Evolutionary conservation across 2,113 vertebrate species (phyloP).

Genomic region (Pelobates fuscus): DNA sequence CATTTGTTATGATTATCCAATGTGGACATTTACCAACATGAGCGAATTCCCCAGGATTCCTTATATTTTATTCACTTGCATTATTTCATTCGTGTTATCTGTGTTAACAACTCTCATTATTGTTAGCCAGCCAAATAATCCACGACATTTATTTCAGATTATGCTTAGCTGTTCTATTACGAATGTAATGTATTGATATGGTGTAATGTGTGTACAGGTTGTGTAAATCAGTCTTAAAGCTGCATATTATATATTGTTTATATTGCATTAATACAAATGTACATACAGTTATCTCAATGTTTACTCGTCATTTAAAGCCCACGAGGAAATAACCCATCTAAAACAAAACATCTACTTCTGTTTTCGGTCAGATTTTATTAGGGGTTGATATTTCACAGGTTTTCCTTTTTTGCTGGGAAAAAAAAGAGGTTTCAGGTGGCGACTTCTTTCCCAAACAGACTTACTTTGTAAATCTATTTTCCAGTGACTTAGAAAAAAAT

Average conservation of each 20-base stretch:
- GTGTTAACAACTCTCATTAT: too few species aligned
- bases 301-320: slow-evolving; percentile 14
- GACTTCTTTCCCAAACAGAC: slow-evolving; percentile 34
- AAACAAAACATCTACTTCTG: slow-evolving; percentile 41
- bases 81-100: too few species aligned
- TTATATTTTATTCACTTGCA: too few species aligned
- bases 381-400: slow-evolving; percentile 39
- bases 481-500: slow-evolving; percentile 32
- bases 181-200: too few species aligned
- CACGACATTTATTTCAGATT: too few species aligned
- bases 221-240: too few species aligned
- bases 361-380: slow-evolving; percentile 41
- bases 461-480: slow-evolving; percentile 47
- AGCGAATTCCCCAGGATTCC: too few species aligned
- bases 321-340: slow-evolving; percentile 33
- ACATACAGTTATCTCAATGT: slow-evolving; percentile 2
- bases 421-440: slow-evolving; percentile 44
- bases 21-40: too few species aligned
- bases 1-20: too few species aligned
- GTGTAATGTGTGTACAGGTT: too few species aligned
- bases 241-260: background rate
- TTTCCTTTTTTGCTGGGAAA: slow-evolving; percentile 21
- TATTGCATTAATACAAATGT: background rate
- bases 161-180: too few species aligned
- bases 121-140: too few species aligned